phyloP scores from a whole-genome alignment of 2,797 vertebrate genomes.

The Loris lydekkerianus region DNA sequence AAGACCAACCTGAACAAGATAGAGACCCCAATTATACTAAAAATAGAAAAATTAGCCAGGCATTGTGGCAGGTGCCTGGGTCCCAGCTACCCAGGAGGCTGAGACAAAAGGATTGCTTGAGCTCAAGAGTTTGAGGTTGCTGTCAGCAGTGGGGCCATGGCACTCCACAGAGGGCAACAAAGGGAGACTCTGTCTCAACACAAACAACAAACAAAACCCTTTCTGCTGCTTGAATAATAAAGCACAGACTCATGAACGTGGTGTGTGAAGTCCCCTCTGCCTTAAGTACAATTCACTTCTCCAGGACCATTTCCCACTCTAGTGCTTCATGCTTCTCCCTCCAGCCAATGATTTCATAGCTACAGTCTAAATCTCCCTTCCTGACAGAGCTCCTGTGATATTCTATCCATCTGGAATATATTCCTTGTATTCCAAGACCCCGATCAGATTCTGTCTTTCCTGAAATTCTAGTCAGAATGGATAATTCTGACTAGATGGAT shows the following conservation, averaged over 20 bases:
- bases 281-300: not conserved
- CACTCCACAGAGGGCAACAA: too few relatives aligned
- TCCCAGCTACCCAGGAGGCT: too few relatives aligned
- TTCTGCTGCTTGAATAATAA: not conserved
- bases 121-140: too few relatives aligned
- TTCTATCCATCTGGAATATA: not conserved
- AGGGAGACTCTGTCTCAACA: too few relatives aligned
- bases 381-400: not conserved
- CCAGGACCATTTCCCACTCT: not conserved
- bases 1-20: too few relatives aligned
- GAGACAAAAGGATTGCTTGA: too few relatives aligned
- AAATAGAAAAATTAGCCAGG: too few relatives aligned
- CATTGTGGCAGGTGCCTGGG: too few relatives aligned
- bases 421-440: constrained; percentile 14
- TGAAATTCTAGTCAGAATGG: not conserved
- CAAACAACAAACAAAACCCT: not conserved
- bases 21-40: too few relatives aligned
- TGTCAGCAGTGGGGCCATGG: too few relatives aligned
- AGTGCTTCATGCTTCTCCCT: not conserved
- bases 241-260: not conserved
- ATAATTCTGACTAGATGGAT: too few relatives aligned
- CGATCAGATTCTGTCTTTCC: not conserved
- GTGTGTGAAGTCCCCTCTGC: not conserved
- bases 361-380: not conserved
- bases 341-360: not conserved